Percentiles rank a stretch among this genome's conserved stretches.
Evolutionary conservation across 1,140 invertebrate genomes (phyloP).

Genomic region (Pseudobourletiella spinata): DNA sequence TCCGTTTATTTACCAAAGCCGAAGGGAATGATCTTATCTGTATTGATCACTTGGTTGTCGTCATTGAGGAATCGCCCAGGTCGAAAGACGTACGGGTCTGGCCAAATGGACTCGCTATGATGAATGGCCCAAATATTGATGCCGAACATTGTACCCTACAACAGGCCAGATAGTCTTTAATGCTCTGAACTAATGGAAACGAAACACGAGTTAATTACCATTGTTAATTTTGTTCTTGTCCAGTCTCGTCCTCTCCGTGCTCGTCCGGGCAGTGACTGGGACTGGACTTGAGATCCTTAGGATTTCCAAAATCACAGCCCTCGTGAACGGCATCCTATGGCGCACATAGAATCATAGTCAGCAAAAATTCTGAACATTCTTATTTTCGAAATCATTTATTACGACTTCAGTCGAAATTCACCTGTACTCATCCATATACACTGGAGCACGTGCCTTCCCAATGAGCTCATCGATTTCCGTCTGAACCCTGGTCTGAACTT

Average conservation of each 20-base stretch:
- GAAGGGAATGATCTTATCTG: constrained; percentile 43
- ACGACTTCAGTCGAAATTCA: neutral
- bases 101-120: constrained; percentile 63
- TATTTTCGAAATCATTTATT: neutral
- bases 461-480: constrained; percentile 44
- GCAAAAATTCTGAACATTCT: neutral
- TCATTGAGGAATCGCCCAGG: constrained; percentile 58
- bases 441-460: constrained; percentile 22
- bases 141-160: constrained; percentile 70
- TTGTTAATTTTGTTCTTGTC: too few species aligned
- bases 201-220: constrained; percentile 37
- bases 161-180: constrained; percentile 56
- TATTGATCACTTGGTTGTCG: constrained; percentile 35
- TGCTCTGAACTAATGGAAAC: constrained; percentile 58
- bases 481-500: constrained; percentile 44
- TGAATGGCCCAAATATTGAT: constrained; percentile 83
- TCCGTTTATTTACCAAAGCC: constrained; percentile 4
- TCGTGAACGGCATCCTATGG: too few species aligned
- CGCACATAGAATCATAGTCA: too few species aligned
- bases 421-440: constrained; percentile 8
- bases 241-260: too few species aligned
- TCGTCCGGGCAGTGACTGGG: too few species aligned
- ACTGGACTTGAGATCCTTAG: too few species aligned
- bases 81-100: constrained; percentile 56
- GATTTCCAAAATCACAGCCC: too few species aligned